Base-by-base conservation (phyloP, 2,113 vertebrate species). In the Tragelaphus strepsiceros region DNA sequence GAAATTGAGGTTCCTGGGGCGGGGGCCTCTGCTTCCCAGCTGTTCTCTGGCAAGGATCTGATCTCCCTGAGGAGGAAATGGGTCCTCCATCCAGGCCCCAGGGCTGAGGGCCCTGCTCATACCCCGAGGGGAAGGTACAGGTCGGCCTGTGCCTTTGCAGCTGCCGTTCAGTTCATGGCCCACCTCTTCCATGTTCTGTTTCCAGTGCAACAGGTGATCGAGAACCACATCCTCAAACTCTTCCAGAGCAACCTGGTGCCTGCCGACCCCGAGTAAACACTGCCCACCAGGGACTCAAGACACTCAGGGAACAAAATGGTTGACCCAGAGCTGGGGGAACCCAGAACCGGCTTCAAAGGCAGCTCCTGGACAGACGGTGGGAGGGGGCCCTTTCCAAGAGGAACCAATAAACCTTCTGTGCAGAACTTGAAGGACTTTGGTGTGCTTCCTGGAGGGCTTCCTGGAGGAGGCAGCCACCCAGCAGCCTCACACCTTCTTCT, bases 161-260 rank as follows among this genome's bases (percentile, higher is more conserved):
- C 32, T 30, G 9, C 5, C 0, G 3, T 0, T 8, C 81, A 35
- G 6, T 21, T 93, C 59, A 35, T 6, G 0, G 39, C 49, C 58
- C 21, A 2, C 46, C 35, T n/a, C 51, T 19, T 9, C 17, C 77
- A 16, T 53, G 6, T 87, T 93, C 62, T 84, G 90, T 94, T 96
- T 97, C 17, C 86, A 99, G 99, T 99, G 92, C 99, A 99, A 98
- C 99, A 99, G 98, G 99, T 99, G 82, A 99, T 99, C 58, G 99
- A 99, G 98, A 99, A 99, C 95, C 99, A 99, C 90, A 99, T 99
- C 97, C 97, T 99, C 94, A 99, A 98, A 90, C 98, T 99, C 91
- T 98, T 99, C 95, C 98, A 98, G 98, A 98, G 91, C 83, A 98
- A 97, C 91, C 94, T 97, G 64, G 88, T 96, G n/a, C 97, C 97